Evolutionary conservation across 2,113 vertebrate species (phyloP).

Genomic region (Dolichotis patagonum): DNA sequence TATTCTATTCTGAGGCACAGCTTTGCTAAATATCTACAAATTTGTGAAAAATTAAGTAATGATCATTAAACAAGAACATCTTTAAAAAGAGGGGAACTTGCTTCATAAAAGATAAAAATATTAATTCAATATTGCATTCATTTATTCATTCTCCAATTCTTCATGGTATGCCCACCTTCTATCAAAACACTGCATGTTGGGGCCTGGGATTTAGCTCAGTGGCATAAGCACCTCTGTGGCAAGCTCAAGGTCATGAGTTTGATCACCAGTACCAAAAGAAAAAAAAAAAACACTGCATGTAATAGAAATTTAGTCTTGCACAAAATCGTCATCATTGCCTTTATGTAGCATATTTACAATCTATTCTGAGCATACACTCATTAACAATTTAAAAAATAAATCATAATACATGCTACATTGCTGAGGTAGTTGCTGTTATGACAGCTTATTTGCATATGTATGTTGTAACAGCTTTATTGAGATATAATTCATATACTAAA

Average conservation of each 20-base stretch:
- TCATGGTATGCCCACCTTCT: background rate
- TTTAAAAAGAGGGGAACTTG: background rate
- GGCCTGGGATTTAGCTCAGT: too few relatives aligned
- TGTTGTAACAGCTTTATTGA: background rate
- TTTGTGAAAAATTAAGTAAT: background rate
- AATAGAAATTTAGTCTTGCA: background rate
- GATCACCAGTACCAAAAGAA: too few relatives aligned
- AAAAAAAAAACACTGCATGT: background rate
- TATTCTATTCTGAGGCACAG: background rate
- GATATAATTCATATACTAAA: background rate
- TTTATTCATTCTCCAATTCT: background rate
- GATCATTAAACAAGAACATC: background rate
- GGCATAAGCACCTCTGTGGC: too few relatives aligned
- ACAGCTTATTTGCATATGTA: background rate
- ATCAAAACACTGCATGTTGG: background rate
- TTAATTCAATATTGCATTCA: background rate
- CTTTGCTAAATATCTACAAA: background rate
- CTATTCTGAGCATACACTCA: background rate
- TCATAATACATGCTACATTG: background rate
- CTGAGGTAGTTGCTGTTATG: background rate
- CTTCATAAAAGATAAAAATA: background rate
- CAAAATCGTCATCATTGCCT: background rate
- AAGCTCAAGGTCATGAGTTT: too few relatives aligned
- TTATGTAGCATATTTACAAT: background rate
- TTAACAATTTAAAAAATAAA: background rate